phyloP scores from a whole-genome alignment of 2,113 vertebrate genomes.

The Rhineura floridana region DNA sequence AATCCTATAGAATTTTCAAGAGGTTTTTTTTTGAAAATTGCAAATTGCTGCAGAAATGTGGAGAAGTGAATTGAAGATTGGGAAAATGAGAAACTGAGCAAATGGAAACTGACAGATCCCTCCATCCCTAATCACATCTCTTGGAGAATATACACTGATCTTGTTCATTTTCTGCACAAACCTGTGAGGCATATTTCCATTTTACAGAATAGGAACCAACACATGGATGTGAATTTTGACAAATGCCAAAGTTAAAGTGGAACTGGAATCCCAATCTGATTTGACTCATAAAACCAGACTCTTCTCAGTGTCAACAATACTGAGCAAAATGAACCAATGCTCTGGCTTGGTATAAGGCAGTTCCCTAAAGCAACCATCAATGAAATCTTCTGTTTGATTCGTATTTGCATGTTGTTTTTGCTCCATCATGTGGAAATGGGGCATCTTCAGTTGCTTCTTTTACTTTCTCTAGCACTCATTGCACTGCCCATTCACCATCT shows the following conservation, averaged over 20 bases:
- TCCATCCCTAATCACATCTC: too few species aligned
- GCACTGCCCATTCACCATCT: background rate
- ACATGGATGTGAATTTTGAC: background rate
- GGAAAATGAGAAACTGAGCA: too few species aligned
- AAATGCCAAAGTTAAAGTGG: background rate
- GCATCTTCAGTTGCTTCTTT: background rate
- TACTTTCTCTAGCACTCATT: background rate
- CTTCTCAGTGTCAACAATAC: too few species aligned
- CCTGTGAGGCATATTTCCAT: background rate
- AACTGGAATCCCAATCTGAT: background rate
- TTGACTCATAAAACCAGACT: background rate
- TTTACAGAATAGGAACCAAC: background rate
- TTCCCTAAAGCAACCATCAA: background rate
- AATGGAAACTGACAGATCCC: too few species aligned
- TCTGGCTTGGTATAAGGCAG: too few species aligned
- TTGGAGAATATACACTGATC: background rate
- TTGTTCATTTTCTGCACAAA: background rate
- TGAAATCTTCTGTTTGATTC: background rate
- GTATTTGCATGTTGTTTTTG: background rate
- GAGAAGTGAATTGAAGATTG: too few species aligned
- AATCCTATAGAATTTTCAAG: too few species aligned
- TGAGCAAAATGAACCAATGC: too few species aligned
- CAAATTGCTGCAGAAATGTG: too few species aligned
- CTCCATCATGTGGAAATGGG: background rate
- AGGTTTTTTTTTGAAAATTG: too few species aligned